Base-by-base conservation (phyloP, 2,888 invertebrate species). In the Agonopterix arenella region DNA sequence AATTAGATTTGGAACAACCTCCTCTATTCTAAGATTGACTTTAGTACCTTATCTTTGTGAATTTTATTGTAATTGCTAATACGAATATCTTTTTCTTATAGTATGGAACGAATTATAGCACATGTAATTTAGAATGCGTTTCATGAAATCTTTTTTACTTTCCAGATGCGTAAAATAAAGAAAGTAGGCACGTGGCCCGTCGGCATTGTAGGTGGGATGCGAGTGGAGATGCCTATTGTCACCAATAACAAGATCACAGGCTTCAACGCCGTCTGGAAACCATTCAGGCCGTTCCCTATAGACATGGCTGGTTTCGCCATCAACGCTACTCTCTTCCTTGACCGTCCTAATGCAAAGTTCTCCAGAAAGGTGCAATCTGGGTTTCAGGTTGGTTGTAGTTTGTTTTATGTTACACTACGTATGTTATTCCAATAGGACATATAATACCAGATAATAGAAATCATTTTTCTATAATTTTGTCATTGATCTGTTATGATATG, bases 261-360 rank as follows among this genome's bases (percentile, higher is more conserved):
- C 0, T 92, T 85, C 68, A 92, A 92, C 68, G 93, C 94, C 0
- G 95, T 93, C 1, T 99, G 97, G 96, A 94, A 95, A 67, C 95
- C 97, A 0, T 93, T 96, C 62, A 90, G 99, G 54, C 94, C 96
- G 0, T 99, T 98, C 88, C 98, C 99, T 0, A 93, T 98, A 40
- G 99, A 99, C 71, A 99, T 99, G 99, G 99, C 99, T 0, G 98
- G 97, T 0, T 98, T 98, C 73, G 97, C 96, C 7, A 93, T 98
- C 42, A 96, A 96, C 73, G 83, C 96, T 1, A 92, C 93, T 11
- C 80, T 96, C 50, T 90, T 97, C 45, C 78, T 95, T 4, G 89
- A 92, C 11, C 92, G 93, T 63, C 92, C 93, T 0, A 90, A 94
- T 41, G 96, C 95, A 0, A 84, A 89, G 55, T 97, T 99, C 80